Conservation (phyloP, 2,113 vertebrate genomes). For the Eulacestoma nigropectus region DNA sequence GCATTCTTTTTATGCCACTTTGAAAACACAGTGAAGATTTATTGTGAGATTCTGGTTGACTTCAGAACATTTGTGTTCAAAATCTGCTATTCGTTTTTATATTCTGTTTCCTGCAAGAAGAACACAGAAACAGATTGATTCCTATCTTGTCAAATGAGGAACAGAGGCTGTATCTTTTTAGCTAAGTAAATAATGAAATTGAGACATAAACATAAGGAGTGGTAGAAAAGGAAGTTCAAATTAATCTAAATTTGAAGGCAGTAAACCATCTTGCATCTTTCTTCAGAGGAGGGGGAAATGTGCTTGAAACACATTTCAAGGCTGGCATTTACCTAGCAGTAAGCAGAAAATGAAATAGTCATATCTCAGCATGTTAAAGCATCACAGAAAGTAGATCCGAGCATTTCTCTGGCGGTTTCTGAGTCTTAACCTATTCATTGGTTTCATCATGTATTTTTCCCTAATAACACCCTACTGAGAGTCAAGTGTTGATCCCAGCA, state of each 20-base stretch:
- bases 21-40: neutral
- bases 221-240: neutral
- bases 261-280: neutral
- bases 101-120: neutral
- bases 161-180: neutral
- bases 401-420: neutral
- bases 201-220: neutral
- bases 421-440: neutral
- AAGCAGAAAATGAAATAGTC: neutral
- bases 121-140: neutral
- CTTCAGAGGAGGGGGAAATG: neutral
- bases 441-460: neutral
- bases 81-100: neutral
- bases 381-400: neutral
- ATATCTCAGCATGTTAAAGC: neutral
- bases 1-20: neutral
- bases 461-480: neutral
- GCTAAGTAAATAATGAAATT: neutral
- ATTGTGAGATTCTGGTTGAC: neutral
- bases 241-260: neutral
- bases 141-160: neutral
- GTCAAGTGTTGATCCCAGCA: neutral
- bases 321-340: neutral
- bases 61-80: neutral
- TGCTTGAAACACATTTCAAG: neutral